phyloP scores from a whole-genome alignment of 2,113 vertebrate genomes.

The Elephas maximus region DNA sequence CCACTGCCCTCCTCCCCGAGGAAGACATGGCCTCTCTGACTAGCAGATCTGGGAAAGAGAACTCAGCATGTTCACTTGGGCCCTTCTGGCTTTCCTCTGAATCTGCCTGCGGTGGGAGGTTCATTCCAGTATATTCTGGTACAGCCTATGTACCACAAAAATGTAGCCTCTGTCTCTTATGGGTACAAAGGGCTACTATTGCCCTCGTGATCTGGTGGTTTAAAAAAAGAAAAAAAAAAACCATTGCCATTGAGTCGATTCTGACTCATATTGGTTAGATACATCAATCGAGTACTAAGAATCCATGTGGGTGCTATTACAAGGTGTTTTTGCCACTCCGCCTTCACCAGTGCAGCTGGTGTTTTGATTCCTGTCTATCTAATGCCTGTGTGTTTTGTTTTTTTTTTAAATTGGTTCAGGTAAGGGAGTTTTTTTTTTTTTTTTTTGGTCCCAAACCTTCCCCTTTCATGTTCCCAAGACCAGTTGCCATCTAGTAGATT shows the following conservation, averaged over 20 bases:
- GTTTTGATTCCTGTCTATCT: background rate
- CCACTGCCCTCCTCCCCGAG: background rate
- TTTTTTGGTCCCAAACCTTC: background rate
- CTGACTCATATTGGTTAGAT: background rate
- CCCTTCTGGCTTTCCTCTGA: background rate
- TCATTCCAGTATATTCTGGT: background rate
- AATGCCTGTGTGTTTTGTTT: background rate
- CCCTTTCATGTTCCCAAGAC: background rate
- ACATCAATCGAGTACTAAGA: rapidly evolving
- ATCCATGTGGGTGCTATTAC: background rate
- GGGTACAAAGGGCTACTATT: background rate
- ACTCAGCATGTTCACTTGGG: background rate
- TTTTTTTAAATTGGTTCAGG: background rate
- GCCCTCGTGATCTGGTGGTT: background rate
- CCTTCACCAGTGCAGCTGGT: background rate
- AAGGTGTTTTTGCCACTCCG: background rate
- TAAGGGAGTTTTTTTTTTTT: background rate
- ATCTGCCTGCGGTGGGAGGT: background rate
- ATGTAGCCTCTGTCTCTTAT: background rate
- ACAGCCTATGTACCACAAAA: background rate
- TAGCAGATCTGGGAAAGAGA: background rate
- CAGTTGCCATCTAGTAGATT: background rate
- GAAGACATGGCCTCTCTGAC: background rate
- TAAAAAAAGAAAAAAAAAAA: no score
- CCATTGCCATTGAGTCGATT: no score